These are phyloP conservation scores for Aleiodes testaceus DNA, from an alignment of 2,888 invertebrate species.

Conservation along the genomic window DNA sequence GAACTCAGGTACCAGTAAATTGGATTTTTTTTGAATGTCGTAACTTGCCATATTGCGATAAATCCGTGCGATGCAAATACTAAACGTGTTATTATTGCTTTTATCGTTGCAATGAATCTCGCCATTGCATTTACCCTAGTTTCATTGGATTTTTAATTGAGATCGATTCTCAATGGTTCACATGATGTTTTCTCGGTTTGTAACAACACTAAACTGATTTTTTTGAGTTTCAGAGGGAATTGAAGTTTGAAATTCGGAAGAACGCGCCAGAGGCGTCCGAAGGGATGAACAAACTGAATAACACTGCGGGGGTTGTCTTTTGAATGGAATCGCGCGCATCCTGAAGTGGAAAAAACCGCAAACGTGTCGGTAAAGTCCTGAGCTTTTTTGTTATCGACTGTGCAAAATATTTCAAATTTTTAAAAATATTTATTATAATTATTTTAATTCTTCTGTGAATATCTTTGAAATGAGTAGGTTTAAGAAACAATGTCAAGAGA, in stretches of 20 bases:
- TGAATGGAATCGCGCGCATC: slow-evolving; percentile 16
- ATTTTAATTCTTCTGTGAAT: neutral
- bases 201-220: neutral
- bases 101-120: slow-evolving; percentile 85
- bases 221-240: neutral
- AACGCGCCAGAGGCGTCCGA: neutral
- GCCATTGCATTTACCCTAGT: slow-evolving; percentile 74
- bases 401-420: neutral
- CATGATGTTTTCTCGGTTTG: no score
- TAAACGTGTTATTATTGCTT: slow-evolving; percentile 86
- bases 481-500: neutral
- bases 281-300: neutral
- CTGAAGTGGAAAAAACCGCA: no score
- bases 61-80: slow-evolving; percentile 90
- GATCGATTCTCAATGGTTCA: no score
- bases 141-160: no score
- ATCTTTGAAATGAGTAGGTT: neutral
- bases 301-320: slow-evolving; percentile 8
- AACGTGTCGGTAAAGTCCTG: neutral
- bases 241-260: neutral
- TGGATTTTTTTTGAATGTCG: slow-evolving; percentile 82
- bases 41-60: slow-evolving; percentile 93
- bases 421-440: no score
- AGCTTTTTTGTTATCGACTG: neutral
- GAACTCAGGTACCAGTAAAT: slow-evolving; percentile 92